phyloP scores from a whole-genome alignment of 2,888 invertebrate species.

The Chironomus tentans region DNA sequence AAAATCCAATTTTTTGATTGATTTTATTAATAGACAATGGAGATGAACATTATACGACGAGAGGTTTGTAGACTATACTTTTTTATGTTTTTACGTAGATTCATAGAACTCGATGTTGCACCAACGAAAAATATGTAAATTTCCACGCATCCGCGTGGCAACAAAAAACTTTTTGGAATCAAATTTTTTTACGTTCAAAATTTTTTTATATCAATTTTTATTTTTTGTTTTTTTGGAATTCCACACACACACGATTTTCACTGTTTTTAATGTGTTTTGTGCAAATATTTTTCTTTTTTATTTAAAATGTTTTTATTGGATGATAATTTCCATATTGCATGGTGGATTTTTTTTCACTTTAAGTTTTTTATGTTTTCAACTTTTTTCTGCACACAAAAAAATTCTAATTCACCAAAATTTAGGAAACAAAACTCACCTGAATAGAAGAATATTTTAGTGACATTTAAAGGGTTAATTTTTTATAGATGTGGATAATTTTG shows the following conservation, averaged over 20 bases:
- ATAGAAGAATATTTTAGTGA: not conserved
- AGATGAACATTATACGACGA: conserved; percentile 8
- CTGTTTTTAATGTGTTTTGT: not conserved
- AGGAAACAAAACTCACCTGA: not conserved
- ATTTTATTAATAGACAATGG: conserved; percentile 17
- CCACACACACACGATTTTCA: not conserved
- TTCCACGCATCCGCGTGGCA: no score
- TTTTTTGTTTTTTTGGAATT: not conserved
- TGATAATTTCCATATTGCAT: not conserved
- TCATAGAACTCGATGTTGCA: not conserved
- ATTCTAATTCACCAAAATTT: not conserved
- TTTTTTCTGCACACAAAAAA: no score
- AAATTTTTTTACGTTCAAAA: not conserved
- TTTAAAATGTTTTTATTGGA: not conserved
- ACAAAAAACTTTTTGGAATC: not conserved
- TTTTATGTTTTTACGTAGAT: not conserved
- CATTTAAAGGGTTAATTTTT: not conserved
- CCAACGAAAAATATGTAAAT: not conserved
- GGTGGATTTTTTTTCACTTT: not conserved
- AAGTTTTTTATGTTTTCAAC: not conserved
- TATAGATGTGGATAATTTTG: no score
- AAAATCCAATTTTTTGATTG: conserved; percentile 13
- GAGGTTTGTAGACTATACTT: conserved; percentile 18
- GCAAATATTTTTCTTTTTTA: not conserved
- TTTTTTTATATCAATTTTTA: not conserved